A percentile compares a stretch with the other conserved stretches of the same genome.
These are phyloP conservation scores for Cosmia trapezina DNA, from an alignment of 2,888 invertebrate genomes.

Conservation along the genomic window DNA sequence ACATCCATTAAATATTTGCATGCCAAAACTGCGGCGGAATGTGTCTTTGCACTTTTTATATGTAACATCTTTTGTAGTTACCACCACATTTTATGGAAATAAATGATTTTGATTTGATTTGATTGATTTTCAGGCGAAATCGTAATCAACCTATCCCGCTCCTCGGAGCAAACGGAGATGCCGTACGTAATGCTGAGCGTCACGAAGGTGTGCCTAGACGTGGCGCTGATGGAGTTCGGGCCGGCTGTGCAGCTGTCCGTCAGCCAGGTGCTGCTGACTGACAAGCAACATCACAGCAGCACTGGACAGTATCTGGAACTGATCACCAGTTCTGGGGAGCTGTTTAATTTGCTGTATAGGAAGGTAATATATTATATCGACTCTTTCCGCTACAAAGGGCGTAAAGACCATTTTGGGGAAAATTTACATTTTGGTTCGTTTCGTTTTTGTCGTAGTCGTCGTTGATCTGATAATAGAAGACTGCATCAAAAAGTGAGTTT, in stretches of 20 bases:
- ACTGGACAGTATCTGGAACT: slow-evolving; percentile 95
- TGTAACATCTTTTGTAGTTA: too few relatives aligned
- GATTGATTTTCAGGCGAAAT: slow-evolving; percentile 88
- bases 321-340: slow-evolving; percentile 92
- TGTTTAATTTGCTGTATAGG: slow-evolving; percentile 93
- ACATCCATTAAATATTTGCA: too few relatives aligned
- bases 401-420: too few relatives aligned
- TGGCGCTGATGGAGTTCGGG: slow-evolving; percentile 94
- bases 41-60: too few relatives aligned
- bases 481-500: too few relatives aligned
- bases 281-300: slow-evolving; percentile 93
- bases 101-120: too few relatives aligned
- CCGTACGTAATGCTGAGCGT: slow-evolving; percentile 94
- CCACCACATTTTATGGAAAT: too few relatives aligned
- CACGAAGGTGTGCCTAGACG: slow-evolving; percentile 93
- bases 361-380: slow-evolving; percentile 90
- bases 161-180: slow-evolving; percentile 92
- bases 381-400: too few relatives aligned
- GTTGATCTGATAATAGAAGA: too few relatives aligned
- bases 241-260: slow-evolving; percentile 93
- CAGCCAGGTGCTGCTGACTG: slow-evolving; percentile 89
- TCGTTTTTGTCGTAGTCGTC: too few relatives aligned
- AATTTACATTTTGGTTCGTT: too few relatives aligned
- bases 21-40: too few relatives aligned
- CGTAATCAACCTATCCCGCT: slow-evolving; percentile 92